Percentiles rank a stretch among this genome's conserved stretches.
These are phyloP conservation scores for Mungos mungo DNA, from an alignment of 2,113 vertebrate genomes.

Conservation along the genomic window DNA sequence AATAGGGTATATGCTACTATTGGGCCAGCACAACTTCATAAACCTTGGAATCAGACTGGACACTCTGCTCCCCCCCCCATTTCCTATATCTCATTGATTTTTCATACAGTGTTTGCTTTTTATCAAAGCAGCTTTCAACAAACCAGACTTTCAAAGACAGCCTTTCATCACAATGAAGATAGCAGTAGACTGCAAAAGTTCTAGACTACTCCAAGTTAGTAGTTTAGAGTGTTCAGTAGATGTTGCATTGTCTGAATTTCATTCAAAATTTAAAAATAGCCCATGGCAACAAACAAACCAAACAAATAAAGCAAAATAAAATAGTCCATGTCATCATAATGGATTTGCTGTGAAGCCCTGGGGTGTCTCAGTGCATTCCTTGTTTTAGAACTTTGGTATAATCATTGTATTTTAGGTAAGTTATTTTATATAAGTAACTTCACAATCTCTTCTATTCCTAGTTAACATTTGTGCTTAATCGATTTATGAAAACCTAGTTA, in stretches of 20 bases:
- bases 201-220: neutral
- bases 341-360: neutral
- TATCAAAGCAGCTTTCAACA: neutral
- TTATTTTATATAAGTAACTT: neutral
- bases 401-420: neutral
- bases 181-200: neutral
- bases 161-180: neutral
- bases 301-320: neutral
- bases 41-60: neutral
- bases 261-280: neutral
- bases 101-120: neutral
- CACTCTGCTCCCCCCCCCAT: too few species aligned
- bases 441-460: neutral
- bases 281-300: too few species aligned
- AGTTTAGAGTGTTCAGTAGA: neutral
- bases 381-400: neutral
- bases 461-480: neutral
- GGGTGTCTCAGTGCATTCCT: neutral
- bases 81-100: neutral
- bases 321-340: neutral
- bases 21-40: neutral
- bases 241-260: neutral
- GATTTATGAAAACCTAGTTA: neutral
- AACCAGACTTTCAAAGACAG: neutral
- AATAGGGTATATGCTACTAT: neutral